Percentiles rank a stretch among this genome's conserved stretches.
Conservation (phyloP, 2,888 invertebrate genomes). For the Phalera bucephala region DNA sequence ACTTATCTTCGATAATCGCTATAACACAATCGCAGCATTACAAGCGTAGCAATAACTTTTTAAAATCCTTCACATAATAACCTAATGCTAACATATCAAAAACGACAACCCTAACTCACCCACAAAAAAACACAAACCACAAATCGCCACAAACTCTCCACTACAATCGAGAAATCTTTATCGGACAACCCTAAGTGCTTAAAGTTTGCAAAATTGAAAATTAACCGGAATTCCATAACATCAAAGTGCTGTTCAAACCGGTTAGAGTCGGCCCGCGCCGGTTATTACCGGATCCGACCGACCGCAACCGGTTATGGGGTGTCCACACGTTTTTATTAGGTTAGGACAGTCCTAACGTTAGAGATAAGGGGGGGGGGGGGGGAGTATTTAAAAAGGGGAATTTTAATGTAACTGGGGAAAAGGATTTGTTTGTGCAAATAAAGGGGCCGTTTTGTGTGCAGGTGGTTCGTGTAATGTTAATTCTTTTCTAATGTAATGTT, state of each 20-base stretch:
- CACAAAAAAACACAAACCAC: neutral
- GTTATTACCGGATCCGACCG: slow-evolving; percentile 45
- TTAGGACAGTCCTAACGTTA: slow-evolving; percentile 27
- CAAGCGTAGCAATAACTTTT: too few species aligned
- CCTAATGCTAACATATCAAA: too few species aligned
- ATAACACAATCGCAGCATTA: too few species aligned
- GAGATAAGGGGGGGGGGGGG: neutral
- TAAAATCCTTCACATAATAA: too few species aligned
- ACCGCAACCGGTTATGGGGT: slow-evolving; percentile 45
- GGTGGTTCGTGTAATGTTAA: too few species aligned
- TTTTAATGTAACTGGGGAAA: neutral
- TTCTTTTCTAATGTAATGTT: too few species aligned
- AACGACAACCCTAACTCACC: neutral
- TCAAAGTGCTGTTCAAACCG: slow-evolving; percentile 45
- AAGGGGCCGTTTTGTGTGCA: neutral
- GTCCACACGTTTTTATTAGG: slow-evolving; percentile 43
- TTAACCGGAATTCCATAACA: slow-evolving; percentile 28
- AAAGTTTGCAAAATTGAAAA: slow-evolving; percentile 39
- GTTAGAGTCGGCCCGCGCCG: slow-evolving; percentile 32
- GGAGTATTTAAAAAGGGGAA: neutral
- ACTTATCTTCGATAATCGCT: too few species aligned
- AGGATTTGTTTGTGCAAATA: neutral
- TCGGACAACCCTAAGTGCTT: slow-evolving; percentile 21
- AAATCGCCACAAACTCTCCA: slow-evolving; percentile 1
- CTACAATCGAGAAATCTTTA: slow-evolving; percentile 14